Percentiles rank a stretch among this genome's conserved stretches.
Conservation (phyloP, 2,888 invertebrate species). For the Caenorhabditis becei region DNA sequence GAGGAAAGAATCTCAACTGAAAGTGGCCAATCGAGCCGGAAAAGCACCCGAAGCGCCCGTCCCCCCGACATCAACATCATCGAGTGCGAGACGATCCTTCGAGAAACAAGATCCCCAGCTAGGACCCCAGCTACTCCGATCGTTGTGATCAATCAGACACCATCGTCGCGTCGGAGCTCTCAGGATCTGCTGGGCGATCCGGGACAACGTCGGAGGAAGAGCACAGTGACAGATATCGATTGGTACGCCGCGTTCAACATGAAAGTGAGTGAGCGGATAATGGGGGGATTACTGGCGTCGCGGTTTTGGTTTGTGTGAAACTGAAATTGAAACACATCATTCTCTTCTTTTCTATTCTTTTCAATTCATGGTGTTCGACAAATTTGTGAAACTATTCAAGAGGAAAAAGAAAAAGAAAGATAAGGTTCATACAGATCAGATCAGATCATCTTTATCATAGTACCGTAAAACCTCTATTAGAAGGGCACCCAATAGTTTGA, state of each 20-base stretch:
- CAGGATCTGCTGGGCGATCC: slow-evolving; percentile 58
- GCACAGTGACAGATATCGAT: slow-evolving; percentile 71
- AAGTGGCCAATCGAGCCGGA: slow-evolving; percentile 42
- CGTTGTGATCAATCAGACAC: slow-evolving; percentile 66
- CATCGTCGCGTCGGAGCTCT: slow-evolving; percentile 56
- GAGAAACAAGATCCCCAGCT: slow-evolving; percentile 29
- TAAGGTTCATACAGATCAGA: background rate
- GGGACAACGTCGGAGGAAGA: slow-evolving; percentile 58
- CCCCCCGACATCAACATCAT: slow-evolving; percentile 60
- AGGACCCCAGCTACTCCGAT: slow-evolving; percentile 65
- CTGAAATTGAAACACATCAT: slow-evolving; percentile 4
- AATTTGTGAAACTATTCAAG: slow-evolving; percentile 48
- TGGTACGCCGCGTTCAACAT: slow-evolving; percentile 73
- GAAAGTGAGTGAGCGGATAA: slow-evolving; percentile 62
- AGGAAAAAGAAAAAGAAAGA: slow-evolving; percentile 52
- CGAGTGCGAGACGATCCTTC: slow-evolving; percentile 39
- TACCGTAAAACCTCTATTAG: too few species aligned
- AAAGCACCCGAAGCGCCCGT: slow-evolving; percentile 43
- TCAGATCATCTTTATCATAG: background rate
- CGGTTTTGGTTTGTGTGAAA: slow-evolving; percentile 17
- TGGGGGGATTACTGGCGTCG: slow-evolving; percentile 32
- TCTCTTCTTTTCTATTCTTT: background rate
- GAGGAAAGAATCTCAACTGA: slow-evolving; percentile 34
- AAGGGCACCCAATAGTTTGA: too few species aligned
- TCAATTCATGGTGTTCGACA: slow-evolving; percentile 48